These are phyloP conservation scores for Meandrusa payeni DNA, from an alignment of 2,888 invertebrate species.

Conservation along the genomic window DNA sequence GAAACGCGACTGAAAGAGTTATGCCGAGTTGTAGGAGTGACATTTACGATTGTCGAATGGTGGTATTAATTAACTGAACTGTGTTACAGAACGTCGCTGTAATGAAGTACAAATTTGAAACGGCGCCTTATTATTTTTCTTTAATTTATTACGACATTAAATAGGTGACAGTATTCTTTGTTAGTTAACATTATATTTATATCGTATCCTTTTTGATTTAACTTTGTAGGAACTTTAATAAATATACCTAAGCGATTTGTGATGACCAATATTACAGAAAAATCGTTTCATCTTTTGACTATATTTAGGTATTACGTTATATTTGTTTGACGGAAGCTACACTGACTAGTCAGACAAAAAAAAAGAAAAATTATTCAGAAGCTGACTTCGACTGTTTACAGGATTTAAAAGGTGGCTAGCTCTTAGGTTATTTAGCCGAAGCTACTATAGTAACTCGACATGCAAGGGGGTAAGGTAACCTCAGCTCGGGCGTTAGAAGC, in stretches of 20 bases:
- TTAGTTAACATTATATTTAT: slow-evolving; percentile 16
- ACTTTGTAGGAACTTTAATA: not conserved
- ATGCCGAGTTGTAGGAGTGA: slow-evolving; percentile 63
- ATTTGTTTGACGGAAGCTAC: too few species aligned
- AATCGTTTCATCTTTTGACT: too few species aligned
- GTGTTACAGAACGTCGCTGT: slow-evolving; percentile 48
- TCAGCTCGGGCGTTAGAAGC: too few species aligned
- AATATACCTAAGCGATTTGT: not conserved
- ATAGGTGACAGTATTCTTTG: slow-evolving; percentile 11
- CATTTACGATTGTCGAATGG: slow-evolving; percentile 62
- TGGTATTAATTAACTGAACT: slow-evolving; percentile 65
- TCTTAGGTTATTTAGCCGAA: too few species aligned
- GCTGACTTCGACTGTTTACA: too few species aligned
- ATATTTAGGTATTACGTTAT: too few species aligned
- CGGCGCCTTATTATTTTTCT: slow-evolving; percentile 46
- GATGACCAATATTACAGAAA: too few species aligned
- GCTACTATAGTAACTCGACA: too few species aligned
- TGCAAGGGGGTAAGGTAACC: too few species aligned
- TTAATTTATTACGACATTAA: slow-evolving; percentile 43
- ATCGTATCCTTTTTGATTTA: slow-evolving; percentile 4
- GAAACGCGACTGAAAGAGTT: slow-evolving; percentile 56
- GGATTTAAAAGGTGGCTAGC: too few species aligned
- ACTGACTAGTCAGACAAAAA: too few species aligned
- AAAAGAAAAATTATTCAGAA: too few species aligned
- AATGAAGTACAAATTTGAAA: slow-evolving; percentile 55